Evolutionary conservation across 2,888 invertebrate genomes (phyloP).

Genomic region (Lamellibrachia columna): DNA sequence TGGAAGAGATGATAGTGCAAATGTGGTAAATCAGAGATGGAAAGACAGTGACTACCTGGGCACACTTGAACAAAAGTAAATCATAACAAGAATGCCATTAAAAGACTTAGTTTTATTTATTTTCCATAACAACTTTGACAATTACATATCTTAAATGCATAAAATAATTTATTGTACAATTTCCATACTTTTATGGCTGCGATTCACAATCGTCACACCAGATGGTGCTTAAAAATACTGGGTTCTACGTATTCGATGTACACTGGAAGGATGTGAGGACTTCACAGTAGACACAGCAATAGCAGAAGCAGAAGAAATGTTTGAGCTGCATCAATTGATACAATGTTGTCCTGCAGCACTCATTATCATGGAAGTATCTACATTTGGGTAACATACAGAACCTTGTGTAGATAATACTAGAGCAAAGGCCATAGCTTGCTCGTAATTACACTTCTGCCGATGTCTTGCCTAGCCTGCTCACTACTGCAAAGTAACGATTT

Average conservation of each 20-base stretch:
- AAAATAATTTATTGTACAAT: conserved; percentile 3
- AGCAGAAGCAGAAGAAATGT: not conserved
- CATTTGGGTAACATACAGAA: not conserved
- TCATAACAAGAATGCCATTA: not conserved
- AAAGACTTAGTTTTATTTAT: conserved; percentile 12
- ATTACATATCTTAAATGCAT: conserved; percentile 12
- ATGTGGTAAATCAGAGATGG: not conserved
- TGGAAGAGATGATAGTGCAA: not conserved
- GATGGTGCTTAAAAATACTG: not conserved
- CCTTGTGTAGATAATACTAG: not conserved
- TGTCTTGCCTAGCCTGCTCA: not conserved
- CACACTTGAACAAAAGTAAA: not conserved
- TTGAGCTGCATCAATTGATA: not conserved
- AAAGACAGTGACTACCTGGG: not conserved
- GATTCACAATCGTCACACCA: conserved; percentile 1
- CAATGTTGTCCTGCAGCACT: not conserved
- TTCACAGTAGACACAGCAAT: not conserved
- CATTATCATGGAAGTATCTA: not conserved
- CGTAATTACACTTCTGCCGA: not conserved
- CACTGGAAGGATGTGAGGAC: not conserved
- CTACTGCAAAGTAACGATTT: not conserved
- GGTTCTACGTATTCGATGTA: not conserved
- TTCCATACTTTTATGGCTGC: not conserved
- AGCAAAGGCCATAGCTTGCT: not conserved
- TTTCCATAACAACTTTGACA: conserved; percentile 16